A percentile compares a stretch with the other conserved stretches of the same genome.
Evolutionary conservation across 2,888 invertebrate species (phyloP).

Genomic region (Chironomus tentans): DNA sequence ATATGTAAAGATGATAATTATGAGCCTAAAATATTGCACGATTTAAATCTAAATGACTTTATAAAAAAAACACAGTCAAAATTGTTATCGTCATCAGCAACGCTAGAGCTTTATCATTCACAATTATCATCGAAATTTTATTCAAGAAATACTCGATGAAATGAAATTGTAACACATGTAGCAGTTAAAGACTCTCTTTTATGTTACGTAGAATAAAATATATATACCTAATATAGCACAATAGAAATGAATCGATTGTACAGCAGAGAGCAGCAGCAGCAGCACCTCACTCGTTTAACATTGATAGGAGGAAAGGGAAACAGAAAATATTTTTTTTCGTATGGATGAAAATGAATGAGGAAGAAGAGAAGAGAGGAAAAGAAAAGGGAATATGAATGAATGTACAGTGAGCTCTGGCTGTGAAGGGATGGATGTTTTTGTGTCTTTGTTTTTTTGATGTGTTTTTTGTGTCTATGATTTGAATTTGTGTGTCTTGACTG

Average conservation of each 20-base stretch:
- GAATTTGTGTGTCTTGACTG: too few relatives aligned
- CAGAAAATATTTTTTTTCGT: neutral
- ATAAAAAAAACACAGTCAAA: neutral
- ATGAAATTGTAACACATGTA: slow-evolving; percentile 1
- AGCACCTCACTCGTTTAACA: neutral
- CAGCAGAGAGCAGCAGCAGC: neutral
- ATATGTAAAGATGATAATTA: neutral
- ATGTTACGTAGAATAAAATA: too few relatives aligned
- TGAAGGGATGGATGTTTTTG: neutral
- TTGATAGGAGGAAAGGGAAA: neutral
- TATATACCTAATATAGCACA: neutral
- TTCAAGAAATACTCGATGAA: neutral
- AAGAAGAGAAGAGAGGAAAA: neutral
- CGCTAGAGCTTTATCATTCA: neutral
- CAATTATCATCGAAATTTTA: neutral
- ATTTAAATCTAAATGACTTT: neutral
- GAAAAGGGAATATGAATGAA: neutral
- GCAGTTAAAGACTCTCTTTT: neutral
- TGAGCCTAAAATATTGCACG: neutral
- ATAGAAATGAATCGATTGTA: neutral
- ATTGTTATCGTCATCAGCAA: too few relatives aligned
- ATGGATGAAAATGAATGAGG: neutral
- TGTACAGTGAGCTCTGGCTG: neutral
- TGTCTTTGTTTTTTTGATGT: too few relatives aligned
- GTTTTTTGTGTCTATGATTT: too few relatives aligned